Percentiles rank a stretch among this genome's conserved stretches.
Conservation (phyloP, 2,113 vertebrate species). For the Sarotherodon lohbergeri region DNA sequence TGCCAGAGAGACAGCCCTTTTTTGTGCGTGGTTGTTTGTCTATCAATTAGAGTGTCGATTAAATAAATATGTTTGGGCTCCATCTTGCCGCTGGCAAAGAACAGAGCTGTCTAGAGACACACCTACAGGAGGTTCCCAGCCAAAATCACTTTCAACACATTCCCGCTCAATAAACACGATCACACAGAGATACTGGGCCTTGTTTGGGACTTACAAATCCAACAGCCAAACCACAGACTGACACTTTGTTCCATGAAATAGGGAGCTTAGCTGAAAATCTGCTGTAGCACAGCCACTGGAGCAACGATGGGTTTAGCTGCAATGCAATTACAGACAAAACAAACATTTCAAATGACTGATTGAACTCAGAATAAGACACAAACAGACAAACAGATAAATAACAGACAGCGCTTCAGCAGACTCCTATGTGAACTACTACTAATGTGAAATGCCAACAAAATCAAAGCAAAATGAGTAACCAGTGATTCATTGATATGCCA, state of each 20-base stretch:
- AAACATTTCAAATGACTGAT: neutral
- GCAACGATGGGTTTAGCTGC: neutral
- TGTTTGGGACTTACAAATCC: neutral
- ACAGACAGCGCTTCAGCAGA: neutral
- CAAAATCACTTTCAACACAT: constrained; percentile 22
- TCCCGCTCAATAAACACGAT: neutral
- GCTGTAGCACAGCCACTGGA: neutral
- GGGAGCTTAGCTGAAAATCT: neutral
- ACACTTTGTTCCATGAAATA: neutral
- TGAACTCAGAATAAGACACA: neutral
- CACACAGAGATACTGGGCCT: neutral
- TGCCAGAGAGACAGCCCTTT: neutral
- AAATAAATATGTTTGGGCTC: constrained; percentile 28
- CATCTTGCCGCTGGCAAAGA: constrained; percentile 10
- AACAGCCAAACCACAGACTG: neutral
- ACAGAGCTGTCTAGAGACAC: neutral
- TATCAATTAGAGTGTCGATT: constrained; percentile 20
- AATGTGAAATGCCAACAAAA: neutral
- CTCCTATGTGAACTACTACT: neutral
- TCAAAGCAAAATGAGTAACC: neutral
- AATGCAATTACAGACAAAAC: neutral
- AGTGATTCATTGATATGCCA: neutral
- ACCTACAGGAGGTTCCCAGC: constrained; percentile 13
- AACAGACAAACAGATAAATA: neutral
- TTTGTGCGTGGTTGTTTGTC: constrained; percentile 13